Evolutionary conservation across 1,140 invertebrate genomes (phyloP), one percentile per base, ranked within the genome.

Genomic region (Drusus annulatus): DNA sequence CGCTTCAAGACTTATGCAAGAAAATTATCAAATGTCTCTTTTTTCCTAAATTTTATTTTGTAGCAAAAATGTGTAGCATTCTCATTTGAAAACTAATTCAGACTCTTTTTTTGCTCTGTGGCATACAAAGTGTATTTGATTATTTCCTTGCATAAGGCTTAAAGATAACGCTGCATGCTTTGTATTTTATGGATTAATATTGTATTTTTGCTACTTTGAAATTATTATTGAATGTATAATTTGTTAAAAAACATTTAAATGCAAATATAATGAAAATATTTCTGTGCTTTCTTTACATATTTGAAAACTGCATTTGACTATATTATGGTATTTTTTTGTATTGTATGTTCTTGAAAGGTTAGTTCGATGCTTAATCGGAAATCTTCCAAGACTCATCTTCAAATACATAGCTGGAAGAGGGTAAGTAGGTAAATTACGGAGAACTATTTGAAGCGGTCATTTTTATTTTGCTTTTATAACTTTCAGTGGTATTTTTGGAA

Each of bases 1-100:
- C 89, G 87, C 87, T 88, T 87, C 71, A 51, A 80, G 77, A 74
- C 80, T 19, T 77, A 80, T 81, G 82, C 60, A 81, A 80, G 25
- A 79, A 81, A 79, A 80, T 73, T 31, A 23, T 28, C 25, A 62
- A n/a, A 45, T 45, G 10, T 13, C 8, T 45, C 36, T 45, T 45
- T 5, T 8, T 45, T 45, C 13, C 10, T 45, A 8, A 10, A 45
- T 45, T 13, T 36, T 36, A 8, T 36, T 6, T 36, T 36, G 6
- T 36, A 7, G 31, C 3, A 36, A 36, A 36, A 36, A 36, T 36
- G 31, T 36, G 7, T 36, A 6, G 31, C 31, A 36, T 36, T 36
- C 31, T 36, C 0, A 36, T 36, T 10, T 8, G 13, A 45, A 45
- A 1, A 13, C 8, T 13, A 45, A 5, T 45, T 45, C 13, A 13